Evolutionary conservation across 2,888 invertebrate species (phyloP).

Genomic region (Spisula solida): DNA sequence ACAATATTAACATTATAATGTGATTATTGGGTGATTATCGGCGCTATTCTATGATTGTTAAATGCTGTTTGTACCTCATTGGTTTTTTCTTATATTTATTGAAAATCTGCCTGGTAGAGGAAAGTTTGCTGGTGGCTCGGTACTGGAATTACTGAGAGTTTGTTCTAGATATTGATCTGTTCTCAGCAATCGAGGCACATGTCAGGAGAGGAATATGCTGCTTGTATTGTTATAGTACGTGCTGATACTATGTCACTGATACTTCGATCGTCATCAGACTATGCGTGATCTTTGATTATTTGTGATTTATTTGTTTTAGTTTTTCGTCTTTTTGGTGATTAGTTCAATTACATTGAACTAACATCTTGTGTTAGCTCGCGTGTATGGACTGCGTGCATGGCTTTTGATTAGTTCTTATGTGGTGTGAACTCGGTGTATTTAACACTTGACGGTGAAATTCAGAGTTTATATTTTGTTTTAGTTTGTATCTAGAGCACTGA

Average conservation of each 20-base stretch:
- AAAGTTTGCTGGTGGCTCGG: background rate
- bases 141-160: background rate
- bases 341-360: background rate
- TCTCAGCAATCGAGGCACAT: constrained; percentile 6
- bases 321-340: background rate
- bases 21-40: background rate
- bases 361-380: background rate
- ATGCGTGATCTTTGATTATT: background rate
- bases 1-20: background rate
- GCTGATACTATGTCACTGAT: background rate
- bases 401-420: too few species aligned
- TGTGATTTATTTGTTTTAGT: background rate
- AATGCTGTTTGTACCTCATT: background rate
- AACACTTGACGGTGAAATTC: background rate
- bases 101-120: background rate
- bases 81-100: background rate
- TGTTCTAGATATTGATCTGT: constrained; percentile 14
- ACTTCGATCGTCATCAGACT: too few species aligned
- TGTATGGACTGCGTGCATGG: too few species aligned
- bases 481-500: background rate
- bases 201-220: constrained; percentile 8
- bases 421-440: background rate
- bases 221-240: background rate
- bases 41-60: background rate
- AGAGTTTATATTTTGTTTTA: too few species aligned